Percentiles rank a stretch among this genome's conserved stretches.
Conservation (phyloP, 2,888 invertebrate genomes). For the Scaptomyza flava region DNA sequence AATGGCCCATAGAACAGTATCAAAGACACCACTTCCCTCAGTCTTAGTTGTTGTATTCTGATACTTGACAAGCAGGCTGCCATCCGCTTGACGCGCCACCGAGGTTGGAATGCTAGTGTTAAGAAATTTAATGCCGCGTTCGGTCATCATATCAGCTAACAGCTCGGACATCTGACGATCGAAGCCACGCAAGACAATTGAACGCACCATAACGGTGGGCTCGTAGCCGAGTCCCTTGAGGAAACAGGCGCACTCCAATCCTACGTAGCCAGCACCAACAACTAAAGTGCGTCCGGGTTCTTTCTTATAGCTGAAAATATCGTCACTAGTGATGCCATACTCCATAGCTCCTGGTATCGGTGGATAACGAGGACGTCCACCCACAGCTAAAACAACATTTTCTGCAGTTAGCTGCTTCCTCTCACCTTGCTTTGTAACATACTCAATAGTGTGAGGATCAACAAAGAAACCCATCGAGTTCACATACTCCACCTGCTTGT, state of each 20-base stretch:
- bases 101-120: slow-evolving; percentile 88
- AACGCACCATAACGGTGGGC: slow-evolving; percentile 93
- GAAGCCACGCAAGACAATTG: slow-evolving; percentile 93
- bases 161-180: slow-evolving; percentile 95
- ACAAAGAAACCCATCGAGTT: slow-evolving; percentile 92
- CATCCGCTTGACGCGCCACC: slow-evolving; percentile 88
- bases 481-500: slow-evolving; percentile 95
- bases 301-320: slow-evolving; percentile 92
- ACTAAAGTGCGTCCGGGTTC: slow-evolving; percentile 95
- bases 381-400: slow-evolving; percentile 93
- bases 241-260: slow-evolving; percentile 96
- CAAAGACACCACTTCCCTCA: slow-evolving; percentile 87
- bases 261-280: slow-evolving; percentile 96
- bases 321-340: slow-evolving; percentile 95
- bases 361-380: slow-evolving; percentile 94
- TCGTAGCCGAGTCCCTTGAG: slow-evolving; percentile 94
- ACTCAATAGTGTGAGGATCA: slow-evolving; percentile 90
- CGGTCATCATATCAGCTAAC: slow-evolving; percentile 91
- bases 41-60: slow-evolving; percentile 83
- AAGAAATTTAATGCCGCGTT: slow-evolving; percentile 91
- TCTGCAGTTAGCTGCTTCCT: slow-evolving; percentile 89
- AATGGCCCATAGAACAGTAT: slow-evolving; percentile 94
- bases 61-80: slow-evolving; percentile 89
- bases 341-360: slow-evolving; percentile 93
- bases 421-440: slow-evolving; percentile 87